Percentiles rank a stretch among this genome's conserved stretches.
phyloP scores from a whole-genome alignment of 2,888 invertebrate species.

The Melinaea marsaeus region DNA sequence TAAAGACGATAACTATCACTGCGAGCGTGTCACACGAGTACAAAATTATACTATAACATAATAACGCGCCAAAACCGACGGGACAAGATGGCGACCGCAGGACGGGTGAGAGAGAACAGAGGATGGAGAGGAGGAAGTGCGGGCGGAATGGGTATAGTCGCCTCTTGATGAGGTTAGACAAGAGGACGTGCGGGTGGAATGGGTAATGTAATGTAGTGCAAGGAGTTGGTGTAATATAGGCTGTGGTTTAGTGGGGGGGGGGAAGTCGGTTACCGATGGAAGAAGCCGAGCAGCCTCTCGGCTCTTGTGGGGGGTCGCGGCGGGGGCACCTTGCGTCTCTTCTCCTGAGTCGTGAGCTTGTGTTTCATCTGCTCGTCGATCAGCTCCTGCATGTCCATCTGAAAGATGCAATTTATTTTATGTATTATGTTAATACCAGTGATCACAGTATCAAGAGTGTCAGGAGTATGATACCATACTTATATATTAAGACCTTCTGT shows the following conservation, averaged over 20 bases:
- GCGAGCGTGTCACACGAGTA: constrained; percentile 62
- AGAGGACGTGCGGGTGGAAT: too few species aligned
- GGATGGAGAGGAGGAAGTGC: background rate
- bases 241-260: background rate
- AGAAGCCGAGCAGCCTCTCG: constrained; percentile 69
- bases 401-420: constrained; percentile 40
- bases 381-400: constrained; percentile 97
- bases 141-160: too few species aligned
- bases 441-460: too few species aligned
- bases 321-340: constrained; percentile 69
- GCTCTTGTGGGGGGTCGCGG: constrained; percentile 60
- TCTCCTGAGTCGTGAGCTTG: constrained; percentile 84
- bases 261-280: constrained; percentile 64
- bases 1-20: constrained; percentile 63
- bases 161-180: too few species aligned
- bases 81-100: constrained; percentile 52
- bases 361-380: constrained; percentile 93
- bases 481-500: too few species aligned
- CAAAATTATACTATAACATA: constrained; percentile 53
- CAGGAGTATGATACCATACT: too few species aligned
- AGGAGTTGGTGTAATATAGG: background rate
- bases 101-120: background rate
- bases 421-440: background rate
- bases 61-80: constrained; percentile 42
- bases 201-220: too few species aligned